Evolutionary conservation across 2,797 vertebrate genomes (phyloP), one percentile per base, ranked within the genome.

Genomic region (Tamandua tetradactyla): DNA sequence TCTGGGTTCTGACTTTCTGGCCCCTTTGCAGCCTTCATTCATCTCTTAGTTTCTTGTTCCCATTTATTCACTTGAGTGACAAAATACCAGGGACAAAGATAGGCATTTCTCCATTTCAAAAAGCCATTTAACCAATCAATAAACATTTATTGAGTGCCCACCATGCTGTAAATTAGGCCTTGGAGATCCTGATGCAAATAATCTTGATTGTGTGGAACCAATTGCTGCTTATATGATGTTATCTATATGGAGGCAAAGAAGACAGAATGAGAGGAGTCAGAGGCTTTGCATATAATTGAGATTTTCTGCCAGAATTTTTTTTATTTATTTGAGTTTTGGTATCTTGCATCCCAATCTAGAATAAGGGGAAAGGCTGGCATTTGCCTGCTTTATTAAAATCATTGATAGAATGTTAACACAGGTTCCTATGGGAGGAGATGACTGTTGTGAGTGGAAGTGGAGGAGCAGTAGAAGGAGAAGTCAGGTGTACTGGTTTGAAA

Each of bases 61-160:
- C 17, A 10, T 35, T 37, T 87, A 10, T 71, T 93, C 32, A 23
- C 59, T 10, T 25, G 14, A 91, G 68, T 66, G 52, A 94, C 30
- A n/a, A 57, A 93, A 76, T 32, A 44, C 79, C 83, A 93, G 79
- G 64, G 22, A 47, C 47, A 74, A 94, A 91, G 71, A 66, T 14
- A 12, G 23, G 72, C 55, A 52, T 75, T 86, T 90, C n/a, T 68
- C 35, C 42, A 18, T 87, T 86, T 82, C 10, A 37, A 14, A 75
- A 83, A 95, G 27, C 42, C 14, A 75, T 57, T 64, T 5, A 68
- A 49, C 69, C 68, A 80, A 13, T 78, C n/a, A 87, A 44, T 44
- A 91, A 59, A 66, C 35, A 75, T 22, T 57, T 59, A 37, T 37
- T 23, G 18, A 27, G 12, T 47, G 47, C n/a, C 44, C 23, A 4